Evolutionary conservation across 2,797 vertebrate species (phyloP).

Genomic region (Siniperca scherzeri): DNA sequence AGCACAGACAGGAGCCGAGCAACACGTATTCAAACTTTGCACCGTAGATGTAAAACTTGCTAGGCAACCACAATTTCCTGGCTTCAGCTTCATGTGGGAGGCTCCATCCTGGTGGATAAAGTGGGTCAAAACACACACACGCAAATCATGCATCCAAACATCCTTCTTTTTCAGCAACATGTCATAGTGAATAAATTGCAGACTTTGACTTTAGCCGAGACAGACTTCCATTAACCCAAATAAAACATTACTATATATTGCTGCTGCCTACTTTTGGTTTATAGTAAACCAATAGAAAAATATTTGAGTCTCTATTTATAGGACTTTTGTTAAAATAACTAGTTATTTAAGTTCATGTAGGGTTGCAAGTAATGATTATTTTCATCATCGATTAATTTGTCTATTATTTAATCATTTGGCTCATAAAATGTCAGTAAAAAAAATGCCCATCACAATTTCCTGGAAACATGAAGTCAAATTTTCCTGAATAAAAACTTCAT

Average conservation of each 20-base stretch:
- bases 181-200: neutral
- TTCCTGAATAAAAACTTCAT: no score
- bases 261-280: neutral
- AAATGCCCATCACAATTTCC: no score
- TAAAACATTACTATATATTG: neutral
- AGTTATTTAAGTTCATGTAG: neutral
- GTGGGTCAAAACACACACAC: conserved; percentile 45
- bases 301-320: neutral
- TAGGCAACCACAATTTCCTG: conserved; percentile 77
- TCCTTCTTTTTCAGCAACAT: conserved; percentile 10
- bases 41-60: conserved; percentile 70
- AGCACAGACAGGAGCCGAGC: conserved; percentile 13
- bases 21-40: conserved; percentile 71
- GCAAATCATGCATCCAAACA: conserved; percentile 3
- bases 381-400: neutral
- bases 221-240: neutral
- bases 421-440: neutral
- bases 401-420: neutral
- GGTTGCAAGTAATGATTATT: neutral
- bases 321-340: neutral
- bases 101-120: conserved; percentile 49
- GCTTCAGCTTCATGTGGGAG: conserved; percentile 57
- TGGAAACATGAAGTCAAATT: no score
- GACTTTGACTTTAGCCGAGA: neutral
- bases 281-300: neutral